Percentiles rank a stretch among this genome's conserved stretches.
Conservation (phyloP, 2,113 vertebrate species). For the Hippocampus barbouri region DNA sequence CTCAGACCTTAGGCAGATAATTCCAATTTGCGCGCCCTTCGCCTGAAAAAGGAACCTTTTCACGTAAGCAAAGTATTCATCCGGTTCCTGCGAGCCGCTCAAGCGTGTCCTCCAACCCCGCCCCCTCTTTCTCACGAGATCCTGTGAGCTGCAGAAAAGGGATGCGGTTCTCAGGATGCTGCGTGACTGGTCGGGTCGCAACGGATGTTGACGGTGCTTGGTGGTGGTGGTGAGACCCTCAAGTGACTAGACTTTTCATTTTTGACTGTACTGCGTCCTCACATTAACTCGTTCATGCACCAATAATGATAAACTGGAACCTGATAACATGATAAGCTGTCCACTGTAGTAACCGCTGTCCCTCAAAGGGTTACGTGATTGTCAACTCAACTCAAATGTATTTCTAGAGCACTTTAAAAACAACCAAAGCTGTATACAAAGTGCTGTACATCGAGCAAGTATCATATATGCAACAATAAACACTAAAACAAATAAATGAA, state of each 20-base stretch:
- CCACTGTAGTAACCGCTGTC: no score
- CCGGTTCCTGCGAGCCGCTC: not conserved
- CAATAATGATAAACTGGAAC: no score
- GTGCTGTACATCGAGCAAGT: no score
- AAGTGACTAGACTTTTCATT: not conserved
- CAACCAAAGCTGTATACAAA: no score
- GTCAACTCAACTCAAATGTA: no score
- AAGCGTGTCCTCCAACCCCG: not conserved
- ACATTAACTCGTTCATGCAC: not conserved
- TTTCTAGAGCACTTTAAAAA: no score
- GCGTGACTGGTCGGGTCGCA: conserved; percentile 5
- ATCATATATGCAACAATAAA: no score
- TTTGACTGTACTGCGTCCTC: not conserved
- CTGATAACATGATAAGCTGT: no score
- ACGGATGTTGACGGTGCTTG: conserved; percentile 9
- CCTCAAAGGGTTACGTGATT: no score
- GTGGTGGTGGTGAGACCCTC: not conserved
- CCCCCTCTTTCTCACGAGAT: conserved; percentile 25
- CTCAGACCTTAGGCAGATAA: conserved; percentile 15
- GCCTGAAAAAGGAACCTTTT: conserved; percentile 31
- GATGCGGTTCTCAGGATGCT: not conserved
- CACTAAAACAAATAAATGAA: no score
- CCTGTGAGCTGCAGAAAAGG: conserved; percentile 20
- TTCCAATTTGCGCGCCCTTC: conserved; percentile 37
- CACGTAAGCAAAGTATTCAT: not conserved